Evolutionary conservation across 2,797 vertebrate species (phyloP).

Genomic region (Syngnathus acus): DNA sequence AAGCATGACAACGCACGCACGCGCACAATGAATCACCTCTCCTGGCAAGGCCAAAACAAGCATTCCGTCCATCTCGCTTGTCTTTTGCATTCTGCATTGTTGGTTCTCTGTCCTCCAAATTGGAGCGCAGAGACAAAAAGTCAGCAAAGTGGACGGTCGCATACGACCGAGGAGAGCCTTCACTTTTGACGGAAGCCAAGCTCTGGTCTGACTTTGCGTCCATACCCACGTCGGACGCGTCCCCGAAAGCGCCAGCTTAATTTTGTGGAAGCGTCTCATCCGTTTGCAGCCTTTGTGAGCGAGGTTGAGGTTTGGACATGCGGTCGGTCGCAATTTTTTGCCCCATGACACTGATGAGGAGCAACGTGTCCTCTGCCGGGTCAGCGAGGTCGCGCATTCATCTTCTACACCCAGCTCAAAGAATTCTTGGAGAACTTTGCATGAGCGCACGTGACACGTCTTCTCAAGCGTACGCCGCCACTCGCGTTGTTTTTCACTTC

Average conservation of each 20-base stretch:
- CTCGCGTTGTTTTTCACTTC: conserved; percentile 9
- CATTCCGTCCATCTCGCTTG: neutral
- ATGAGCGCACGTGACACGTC: conserved; percentile 30
- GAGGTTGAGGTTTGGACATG: neutral
- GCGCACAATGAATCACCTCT: neutral
- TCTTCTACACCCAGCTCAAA: neutral
- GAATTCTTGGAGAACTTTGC: conserved; percentile 16
- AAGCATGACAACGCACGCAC: conserved; percentile 13
- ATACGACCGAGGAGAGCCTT: too few species aligned
- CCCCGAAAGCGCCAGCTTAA: too few species aligned
- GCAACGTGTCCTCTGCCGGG: neutral
- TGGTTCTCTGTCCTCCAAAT: too few species aligned
- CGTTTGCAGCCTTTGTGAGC: too few species aligned
- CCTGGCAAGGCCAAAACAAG: too few species aligned
- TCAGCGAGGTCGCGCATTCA: neutral
- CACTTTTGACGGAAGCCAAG: too few species aligned
- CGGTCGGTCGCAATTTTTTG: neutral
- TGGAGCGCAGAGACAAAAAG: too few species aligned
- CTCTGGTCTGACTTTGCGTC: too few species aligned
- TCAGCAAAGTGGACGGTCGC: too few species aligned
- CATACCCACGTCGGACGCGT: too few species aligned
- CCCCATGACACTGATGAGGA: neutral
- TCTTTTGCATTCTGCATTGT: neutral
- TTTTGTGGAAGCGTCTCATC: too few species aligned
- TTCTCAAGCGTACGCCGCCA: conserved; percentile 29